A percentile compares a stretch with the other conserved stretches of the same genome.
Conservation (phyloP, 1,140 invertebrate species). For the honey bee (Apis mellifera) region DNA sequence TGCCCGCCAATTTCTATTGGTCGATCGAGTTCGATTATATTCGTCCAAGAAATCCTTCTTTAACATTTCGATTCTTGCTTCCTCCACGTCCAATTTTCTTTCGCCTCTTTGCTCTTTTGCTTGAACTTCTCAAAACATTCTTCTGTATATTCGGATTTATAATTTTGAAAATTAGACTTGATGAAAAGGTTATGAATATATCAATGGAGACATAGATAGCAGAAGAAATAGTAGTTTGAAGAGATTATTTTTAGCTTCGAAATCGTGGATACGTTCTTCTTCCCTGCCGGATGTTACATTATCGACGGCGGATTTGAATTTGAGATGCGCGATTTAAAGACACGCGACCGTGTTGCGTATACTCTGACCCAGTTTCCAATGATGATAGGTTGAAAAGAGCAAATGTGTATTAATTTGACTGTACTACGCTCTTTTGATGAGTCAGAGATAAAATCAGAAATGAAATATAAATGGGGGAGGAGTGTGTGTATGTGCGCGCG, state of each 20-base stretch:
- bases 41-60: neutral
- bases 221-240: neutral
- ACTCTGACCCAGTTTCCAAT: slow-evolving; percentile 1
- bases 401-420: neutral
- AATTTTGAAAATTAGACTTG: too few species aligned
- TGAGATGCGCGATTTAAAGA: neutral
- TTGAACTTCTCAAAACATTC: neutral
- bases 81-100: neutral
- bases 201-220: neutral
- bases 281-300: neutral
- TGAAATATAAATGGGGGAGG: neutral
- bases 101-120: neutral
- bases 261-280: too few species aligned
- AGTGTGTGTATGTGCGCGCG: too few species aligned
- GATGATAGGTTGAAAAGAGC: neutral
- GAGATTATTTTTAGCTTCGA: neutral
- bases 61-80: too few species aligned
- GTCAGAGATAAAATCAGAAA: neutral
- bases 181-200: too few species aligned
- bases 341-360: neutral
- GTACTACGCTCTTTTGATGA: too few species aligned
- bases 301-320: slow-evolving; percentile 22
- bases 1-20: neutral
- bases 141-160: neutral
- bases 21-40: neutral